Base-by-base conservation (phyloP, 2,113 vertebrate species). In the Onychorhynchus coronatus region DNA sequence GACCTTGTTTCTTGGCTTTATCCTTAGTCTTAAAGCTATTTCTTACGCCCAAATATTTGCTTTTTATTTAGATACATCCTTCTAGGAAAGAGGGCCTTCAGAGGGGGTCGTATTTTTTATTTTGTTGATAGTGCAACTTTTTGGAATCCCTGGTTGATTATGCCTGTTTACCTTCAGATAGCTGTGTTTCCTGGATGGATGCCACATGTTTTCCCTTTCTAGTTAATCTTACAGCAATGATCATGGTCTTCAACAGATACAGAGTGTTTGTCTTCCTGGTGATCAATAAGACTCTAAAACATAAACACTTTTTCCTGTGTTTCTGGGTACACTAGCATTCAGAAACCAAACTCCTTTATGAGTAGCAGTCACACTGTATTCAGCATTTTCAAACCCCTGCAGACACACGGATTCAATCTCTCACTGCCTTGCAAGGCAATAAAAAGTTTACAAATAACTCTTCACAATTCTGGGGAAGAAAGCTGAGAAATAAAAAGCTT, bases 141-240 rank as follows among this genome's bases (percentile, higher is more conserved):
- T 50, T 88, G 16, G 66, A 91, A 56, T 89, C 73, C 37, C 58
- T 49, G 5, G 58, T 58, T 94, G 70, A 92, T 93, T 93, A 82
- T 85, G 84, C 83, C 56, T 87, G 58, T 93, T 96, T 96, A 84
- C 62, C 73, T 95, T 94, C 46, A 17, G 91, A 96, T 85, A 91
- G 44, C 80, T 87, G 19, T 77, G 41, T 85, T 95, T 94, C 88
- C 95, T 96, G 96, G 88, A 79, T 53, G 13, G n/a, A 80, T 91
- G 92, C 86, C 91, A 75, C 28, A 18, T 92, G 73, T 78, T 95
- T 93, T 92, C 88, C 88, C 91, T 94, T 92, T 89, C 62, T 78
- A 41, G 37, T 91, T 93, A 96, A 95, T 92, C 88, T 94, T 75
- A 87, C 2, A 6, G 88, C 93, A 95, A 50, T 91, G 83, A 82